Percentiles rank a stretch among this genome's conserved stretches.
Evolutionary conservation across 35 echinoderm and acorn worm species (phyloP).

Genomic region (Heliocidaris erythrogramma): DNA sequence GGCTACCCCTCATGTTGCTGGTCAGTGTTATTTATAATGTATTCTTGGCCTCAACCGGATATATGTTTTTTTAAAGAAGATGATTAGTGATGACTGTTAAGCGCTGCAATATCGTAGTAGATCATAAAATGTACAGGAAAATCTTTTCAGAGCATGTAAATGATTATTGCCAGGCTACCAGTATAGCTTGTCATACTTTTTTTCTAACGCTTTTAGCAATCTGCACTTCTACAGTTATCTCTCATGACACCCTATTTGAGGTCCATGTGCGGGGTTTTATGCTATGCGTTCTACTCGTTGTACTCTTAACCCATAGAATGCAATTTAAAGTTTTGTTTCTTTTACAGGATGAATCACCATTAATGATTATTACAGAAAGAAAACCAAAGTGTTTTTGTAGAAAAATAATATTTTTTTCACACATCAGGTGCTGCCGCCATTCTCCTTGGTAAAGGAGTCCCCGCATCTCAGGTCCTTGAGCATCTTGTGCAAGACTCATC

Average conservation of each 20-base stretch:
- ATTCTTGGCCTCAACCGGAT: background rate
- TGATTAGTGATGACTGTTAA: too few relatives aligned
- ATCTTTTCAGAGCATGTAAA: too few relatives aligned
- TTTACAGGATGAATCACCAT: background rate
- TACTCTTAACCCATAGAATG: background rate
- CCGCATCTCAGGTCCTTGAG: background rate
- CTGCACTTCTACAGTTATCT: too few relatives aligned
- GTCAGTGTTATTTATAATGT: background rate
- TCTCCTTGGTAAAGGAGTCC: conserved; percentile 12
- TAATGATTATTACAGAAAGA: background rate
- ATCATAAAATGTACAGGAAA: too few relatives aligned
- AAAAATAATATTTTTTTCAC: background rate
- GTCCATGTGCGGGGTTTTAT: background rate
- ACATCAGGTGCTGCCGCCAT: conserved; percentile 19
- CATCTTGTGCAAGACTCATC: conserved; percentile 3
- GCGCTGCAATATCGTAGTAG: too few relatives aligned
- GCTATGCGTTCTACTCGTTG: background rate
- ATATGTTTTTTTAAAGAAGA: too few relatives aligned
- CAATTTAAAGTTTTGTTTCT: background rate
- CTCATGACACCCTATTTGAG: too few relatives aligned
- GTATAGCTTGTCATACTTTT: too few relatives aligned
- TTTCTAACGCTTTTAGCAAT: too few relatives aligned
- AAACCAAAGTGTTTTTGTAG: background rate
- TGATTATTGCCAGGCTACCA: too few relatives aligned
- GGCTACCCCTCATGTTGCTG: conserved; percentile 66